phyloP scores from a whole-genome alignment of 1,140 invertebrate species.

The Brachionus rotundiformis region DNA sequence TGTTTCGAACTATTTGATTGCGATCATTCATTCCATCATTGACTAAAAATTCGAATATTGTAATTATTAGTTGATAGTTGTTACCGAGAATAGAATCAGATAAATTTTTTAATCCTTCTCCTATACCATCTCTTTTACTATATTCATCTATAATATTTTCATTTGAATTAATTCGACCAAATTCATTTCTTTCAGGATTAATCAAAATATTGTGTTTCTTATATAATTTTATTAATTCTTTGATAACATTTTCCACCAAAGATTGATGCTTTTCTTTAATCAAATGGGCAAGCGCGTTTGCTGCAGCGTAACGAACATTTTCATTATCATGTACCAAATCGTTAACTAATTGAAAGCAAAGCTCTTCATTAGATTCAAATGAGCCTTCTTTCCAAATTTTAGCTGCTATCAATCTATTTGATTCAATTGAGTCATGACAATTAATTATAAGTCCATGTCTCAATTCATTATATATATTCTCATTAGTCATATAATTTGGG shows the following conservation, averaged over 20 bases:
- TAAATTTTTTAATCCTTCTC: constrained; percentile 75
- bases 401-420: neutral
- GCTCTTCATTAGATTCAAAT: neutral
- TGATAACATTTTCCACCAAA: constrained; percentile 68
- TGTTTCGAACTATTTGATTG: constrained; percentile 74
- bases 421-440: neutral
- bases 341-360: constrained; percentile 53
- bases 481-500: neutral
- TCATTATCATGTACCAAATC: constrained; percentile 79
- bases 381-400: constrained; percentile 34
- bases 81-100: constrained; percentile 69
- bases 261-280: constrained; percentile 62
- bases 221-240: constrained; percentile 75
- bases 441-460: neutral
- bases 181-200: constrained; percentile 82
- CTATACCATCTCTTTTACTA: constrained; percentile 82
- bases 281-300: constrained; percentile 71
- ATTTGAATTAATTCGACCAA: constrained; percentile 82
- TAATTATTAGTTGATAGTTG: constrained; percentile 70
- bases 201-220: constrained; percentile 73
- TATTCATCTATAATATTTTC: constrained; percentile 76
- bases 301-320: constrained; percentile 76
- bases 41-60: constrained; percentile 78
- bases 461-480: neutral
- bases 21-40: constrained; percentile 82